Percentiles rank a stretch among this genome's conserved stretches.
Conservation (phyloP, 1,140 invertebrate genomes). For the Neotoxoptera formosana region DNA sequence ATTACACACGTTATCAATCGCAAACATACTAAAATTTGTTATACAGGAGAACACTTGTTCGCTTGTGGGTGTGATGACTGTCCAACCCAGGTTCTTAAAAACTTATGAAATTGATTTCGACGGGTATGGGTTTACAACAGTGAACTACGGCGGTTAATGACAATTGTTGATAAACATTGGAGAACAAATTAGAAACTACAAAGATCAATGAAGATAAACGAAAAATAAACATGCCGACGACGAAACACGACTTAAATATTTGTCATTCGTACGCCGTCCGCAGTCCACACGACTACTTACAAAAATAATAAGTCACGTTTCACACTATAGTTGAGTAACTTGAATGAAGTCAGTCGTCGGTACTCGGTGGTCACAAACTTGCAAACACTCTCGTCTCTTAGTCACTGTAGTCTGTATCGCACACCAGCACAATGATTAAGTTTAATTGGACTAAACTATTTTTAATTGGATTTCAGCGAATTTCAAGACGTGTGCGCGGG, state of each 20-base stretch:
- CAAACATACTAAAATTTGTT: neutral
- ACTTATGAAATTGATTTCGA: neutral
- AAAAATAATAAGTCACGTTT: neutral
- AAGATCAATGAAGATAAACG: neutral
- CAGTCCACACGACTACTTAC: neutral
- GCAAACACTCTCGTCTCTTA: neutral
- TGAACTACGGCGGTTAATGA: neutral
- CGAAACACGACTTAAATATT: neutral
- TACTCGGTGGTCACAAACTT: neutral
- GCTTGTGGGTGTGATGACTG: no score
- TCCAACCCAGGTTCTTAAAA: no score
- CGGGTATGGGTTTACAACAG: neutral
- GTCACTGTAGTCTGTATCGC: neutral
- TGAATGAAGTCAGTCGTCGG: neutral
- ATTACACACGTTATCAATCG: neutral
- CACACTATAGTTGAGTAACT: no score
- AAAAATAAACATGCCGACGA: neutral
- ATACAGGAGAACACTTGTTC: neutral
- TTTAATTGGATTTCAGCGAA: slow-evolving; percentile 17
- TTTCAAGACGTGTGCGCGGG: neutral
- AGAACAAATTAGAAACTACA: neutral
- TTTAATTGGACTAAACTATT: slow-evolving; percentile 9
- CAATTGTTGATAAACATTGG: neutral
- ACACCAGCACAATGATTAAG: neutral
- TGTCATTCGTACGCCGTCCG: neutral